Base-by-base conservation (phyloP, 2,888 invertebrate genomes). In the Diploptera punctata region DNA sequence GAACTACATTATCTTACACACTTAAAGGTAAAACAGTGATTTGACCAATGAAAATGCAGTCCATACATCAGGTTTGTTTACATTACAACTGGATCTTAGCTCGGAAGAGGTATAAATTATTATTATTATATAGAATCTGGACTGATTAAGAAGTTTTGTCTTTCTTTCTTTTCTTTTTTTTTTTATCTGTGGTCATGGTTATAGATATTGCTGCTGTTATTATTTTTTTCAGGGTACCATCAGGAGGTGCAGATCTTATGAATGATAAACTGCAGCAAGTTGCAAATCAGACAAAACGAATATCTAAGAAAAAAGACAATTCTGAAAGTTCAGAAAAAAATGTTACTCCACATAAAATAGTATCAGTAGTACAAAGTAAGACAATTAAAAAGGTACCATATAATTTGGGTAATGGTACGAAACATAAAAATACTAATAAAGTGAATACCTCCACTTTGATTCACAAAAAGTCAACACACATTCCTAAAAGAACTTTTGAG, bases 191-290 rank as follows among this genome's bases (percentile, higher is more conserved):
- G 18, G 49, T 18, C 21, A 49, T 19, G 18, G 9, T 49, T 49
- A 19, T 18, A 3, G 1, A n/a, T n/a, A n/a, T n/a, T n/a, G n/a
- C n/a, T n/a, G n/a, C n/a, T n/a, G n/a, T n/a, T n/a, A n/a, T n/a
- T n/a, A n/a, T 43, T 49, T 52, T 54, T 78, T 80, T 71, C 74
- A 83, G 82, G 74, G 77, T 81, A 74, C 82, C 82, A 68, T 78
- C 77, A 13, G 78, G 79, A 33, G 81, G 81, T 52, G 80, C 79
- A 44, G 79, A 80, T 71, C 77, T 80, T 67, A 77, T 82, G 61
- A 80, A 79, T 73, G 79, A 77, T 68, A 80, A 78, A 69, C 70
- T 82, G 33, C 81, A 80, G 68, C 80, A 82, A 73, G 79, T 82
- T n/a, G 81, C 79, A 19, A 77, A 73, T 76, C 81, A 80, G 60